Base-by-base conservation (phyloP, 1,140 invertebrate genomes). In the Zophobas morio region DNA sequence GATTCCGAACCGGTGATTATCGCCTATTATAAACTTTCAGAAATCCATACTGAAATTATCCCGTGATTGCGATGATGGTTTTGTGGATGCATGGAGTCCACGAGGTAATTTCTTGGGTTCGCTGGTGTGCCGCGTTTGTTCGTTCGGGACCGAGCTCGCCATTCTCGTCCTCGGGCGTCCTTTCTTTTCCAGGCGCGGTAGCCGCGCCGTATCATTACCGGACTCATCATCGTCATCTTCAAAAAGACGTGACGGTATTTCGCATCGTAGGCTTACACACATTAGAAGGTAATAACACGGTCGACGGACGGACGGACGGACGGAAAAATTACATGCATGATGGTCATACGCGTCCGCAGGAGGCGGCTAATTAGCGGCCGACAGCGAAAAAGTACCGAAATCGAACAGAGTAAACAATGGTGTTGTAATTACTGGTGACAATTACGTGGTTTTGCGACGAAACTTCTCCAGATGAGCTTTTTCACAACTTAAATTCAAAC, bases 1-100 rank as follows among this genome's bases (percentile, higher is more conserved):
- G 75, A 75, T 63, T 51, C 74, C 35, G 60, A 76, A 79, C 78
- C 75, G 57, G 47, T 79, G 66, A 77, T 79, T 79, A 79, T 75
- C 74, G 78, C 78, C 74, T 79, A 79, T 79, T 79, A 79, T 79
- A 76, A 70, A 74, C 63, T 79, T 79, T 79, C 70, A 72, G 78
- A 79, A 79, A 79, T 79, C 78, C 74, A 79, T 75, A 74, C 60
- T 63, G 53, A 79, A 79, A 79, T 79, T 79, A 79, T 54, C 54
- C 33, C 36, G 33, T 49, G 33, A 70, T 56, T 71, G 49, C 56
- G 49, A 72, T 71, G 51, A 72, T 72, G 46, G 70, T 54, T 51
- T 42, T 72, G 51, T 20, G 20, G 20, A 20, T 20, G 20, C 20
- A 47, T 70, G 42, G 42, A 46, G 42, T 46, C 3, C 3, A 46